Conservation (phyloP, 2,797 vertebrate genomes). For the Micrastur ruficollis region DNA sequence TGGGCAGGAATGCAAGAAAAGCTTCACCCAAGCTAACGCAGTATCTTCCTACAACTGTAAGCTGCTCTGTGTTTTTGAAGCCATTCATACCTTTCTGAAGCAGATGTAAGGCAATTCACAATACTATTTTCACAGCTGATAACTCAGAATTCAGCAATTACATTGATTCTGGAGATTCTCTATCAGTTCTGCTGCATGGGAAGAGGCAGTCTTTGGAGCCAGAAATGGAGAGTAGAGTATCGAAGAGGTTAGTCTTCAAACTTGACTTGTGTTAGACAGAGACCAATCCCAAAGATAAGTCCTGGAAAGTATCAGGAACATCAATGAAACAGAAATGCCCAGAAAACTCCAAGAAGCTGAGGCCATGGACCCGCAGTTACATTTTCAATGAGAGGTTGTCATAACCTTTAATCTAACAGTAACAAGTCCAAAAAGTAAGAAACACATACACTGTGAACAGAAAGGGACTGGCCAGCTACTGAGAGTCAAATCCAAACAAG, state of each 20-base stretch:
- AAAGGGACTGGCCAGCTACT: neutral
- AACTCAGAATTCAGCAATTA: neutral
- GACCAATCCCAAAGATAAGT: neutral
- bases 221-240: neutral
- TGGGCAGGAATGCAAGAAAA: neutral
- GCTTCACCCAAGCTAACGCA: neutral
- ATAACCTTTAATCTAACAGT: neutral
- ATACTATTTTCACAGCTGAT: neutral
- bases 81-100: neutral
- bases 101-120: neutral
- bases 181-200: neutral
- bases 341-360: neutral
- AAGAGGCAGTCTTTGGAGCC: neutral
- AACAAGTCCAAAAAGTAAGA: neutral
- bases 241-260: neutral
- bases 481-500: neutral
- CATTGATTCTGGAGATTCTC: neutral
- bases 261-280: neutral
- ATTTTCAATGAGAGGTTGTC: neutral
- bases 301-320: neutral
- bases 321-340: neutral
- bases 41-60: neutral
- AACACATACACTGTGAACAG: neutral
- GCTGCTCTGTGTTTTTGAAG: neutral
- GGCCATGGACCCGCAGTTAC: accelerated